Evolutionary conservation across 2,797 vertebrate genomes (phyloP).

Genomic region (Orientallactaga sibirica): DNA sequence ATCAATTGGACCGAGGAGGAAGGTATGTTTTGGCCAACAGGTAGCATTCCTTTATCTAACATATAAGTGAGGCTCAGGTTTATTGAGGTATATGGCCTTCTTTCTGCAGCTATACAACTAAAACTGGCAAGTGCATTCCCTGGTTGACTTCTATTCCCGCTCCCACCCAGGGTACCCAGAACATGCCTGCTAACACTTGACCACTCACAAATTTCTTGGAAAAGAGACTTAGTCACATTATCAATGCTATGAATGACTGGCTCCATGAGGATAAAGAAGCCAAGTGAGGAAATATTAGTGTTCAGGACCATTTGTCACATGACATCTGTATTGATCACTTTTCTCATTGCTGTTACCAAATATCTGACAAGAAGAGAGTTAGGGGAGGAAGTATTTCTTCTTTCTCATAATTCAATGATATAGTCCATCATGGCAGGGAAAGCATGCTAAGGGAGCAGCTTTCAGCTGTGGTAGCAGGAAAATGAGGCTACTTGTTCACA

Average conservation of each 20-base stretch:
- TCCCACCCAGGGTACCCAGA: background rate
- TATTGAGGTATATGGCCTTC: background rate
- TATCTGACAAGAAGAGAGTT: background rate
- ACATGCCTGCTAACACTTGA: background rate
- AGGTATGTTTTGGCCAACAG: background rate
- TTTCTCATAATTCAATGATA: background rate
- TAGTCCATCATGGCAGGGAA: background rate
- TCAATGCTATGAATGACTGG: conserved; percentile 26
- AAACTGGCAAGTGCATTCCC: background rate
- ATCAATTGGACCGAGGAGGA: background rate
- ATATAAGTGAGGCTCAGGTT: background rate
- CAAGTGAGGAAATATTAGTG: conserved; percentile 61
- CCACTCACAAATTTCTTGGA: background rate
- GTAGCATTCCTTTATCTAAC: background rate
- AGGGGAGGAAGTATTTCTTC: background rate
- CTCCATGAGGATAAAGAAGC: conserved; percentile 53
- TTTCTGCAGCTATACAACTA: background rate
- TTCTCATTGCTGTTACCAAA: background rate
- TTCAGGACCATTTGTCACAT: conserved; percentile 30
- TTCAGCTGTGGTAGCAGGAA: background rate
- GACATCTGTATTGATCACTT: background rate
- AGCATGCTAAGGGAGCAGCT: background rate
- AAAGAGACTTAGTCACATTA: background rate
- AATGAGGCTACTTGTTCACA: background rate
- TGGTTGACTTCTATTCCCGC: background rate